These are phyloP conservation scores for Sphinx pinastri DNA, from an alignment of 2,888 invertebrate genomes.

Conservation along the genomic window DNA sequence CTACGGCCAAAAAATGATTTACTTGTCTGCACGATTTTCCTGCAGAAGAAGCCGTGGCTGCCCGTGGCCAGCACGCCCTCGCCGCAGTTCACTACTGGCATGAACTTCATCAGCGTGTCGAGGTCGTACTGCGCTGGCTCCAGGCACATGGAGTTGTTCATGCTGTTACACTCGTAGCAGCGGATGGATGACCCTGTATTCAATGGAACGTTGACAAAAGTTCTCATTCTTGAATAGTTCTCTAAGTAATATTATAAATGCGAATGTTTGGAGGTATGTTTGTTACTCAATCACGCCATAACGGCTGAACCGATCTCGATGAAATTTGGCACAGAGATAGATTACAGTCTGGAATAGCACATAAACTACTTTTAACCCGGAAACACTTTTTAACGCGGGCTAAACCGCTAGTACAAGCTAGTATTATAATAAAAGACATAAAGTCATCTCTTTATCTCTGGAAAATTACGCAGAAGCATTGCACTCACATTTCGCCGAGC, in stretches of 20 bases:
- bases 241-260: not conserved
- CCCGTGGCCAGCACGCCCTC: constrained; percentile 49
- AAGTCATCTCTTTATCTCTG: no score
- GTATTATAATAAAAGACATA: no score
- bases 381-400: no score
- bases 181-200: constrained; percentile 77
- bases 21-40: constrained; percentile 88
- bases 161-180: constrained; percentile 91
- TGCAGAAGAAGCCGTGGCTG: constrained; percentile 84
- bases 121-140: constrained; percentile 78
- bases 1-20: constrained; percentile 43
- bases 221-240: not conserved
- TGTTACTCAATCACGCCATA: not conserved
- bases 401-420: no score
- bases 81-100: constrained; percentile 77
- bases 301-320: no score
- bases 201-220: not conserved
- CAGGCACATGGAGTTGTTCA: constrained; percentile 86
- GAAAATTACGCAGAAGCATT: no score
- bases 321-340: no score
- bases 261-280: not conserved
- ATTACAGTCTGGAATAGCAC: no score
- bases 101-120: constrained; percentile 60
- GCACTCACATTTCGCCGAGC: no score
- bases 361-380: no score